Conservation (phyloP, 2,113 vertebrate genomes). For the Cricetomys ansorgei region DNA sequence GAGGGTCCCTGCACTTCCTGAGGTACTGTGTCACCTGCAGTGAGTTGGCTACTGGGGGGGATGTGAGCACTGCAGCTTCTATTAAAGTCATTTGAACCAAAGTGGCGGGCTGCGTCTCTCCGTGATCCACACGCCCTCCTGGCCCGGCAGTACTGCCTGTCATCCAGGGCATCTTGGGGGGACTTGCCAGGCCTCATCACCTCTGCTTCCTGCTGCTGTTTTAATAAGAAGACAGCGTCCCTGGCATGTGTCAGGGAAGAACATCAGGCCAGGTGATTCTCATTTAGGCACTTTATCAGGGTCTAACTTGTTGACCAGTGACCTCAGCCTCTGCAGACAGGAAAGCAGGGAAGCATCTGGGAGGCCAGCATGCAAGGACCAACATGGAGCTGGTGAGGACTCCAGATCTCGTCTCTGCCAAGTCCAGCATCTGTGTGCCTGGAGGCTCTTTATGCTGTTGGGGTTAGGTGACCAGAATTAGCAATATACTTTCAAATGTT, state of each 20-base stretch:
- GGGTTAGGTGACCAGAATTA: slow-evolving; percentile 82
- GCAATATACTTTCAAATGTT: slow-evolving; percentile 86
- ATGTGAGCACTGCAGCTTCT: slow-evolving; percentile 75
- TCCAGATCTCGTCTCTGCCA: not conserved
- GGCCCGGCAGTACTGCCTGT: not conserved
- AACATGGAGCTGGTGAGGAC: not conserved
- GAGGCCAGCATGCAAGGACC: not conserved
- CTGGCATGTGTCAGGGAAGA: not conserved
- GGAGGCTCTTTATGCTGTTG: slow-evolving; percentile 73
- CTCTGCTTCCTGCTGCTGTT: slow-evolving; percentile 72
- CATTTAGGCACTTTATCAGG: slow-evolving; percentile 69
- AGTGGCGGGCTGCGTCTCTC: slow-evolving; percentile 83
- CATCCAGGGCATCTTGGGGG: not conserved
- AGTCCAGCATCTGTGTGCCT: slow-evolving; percentile 54
- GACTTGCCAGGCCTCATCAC: slow-evolving; percentile 42
- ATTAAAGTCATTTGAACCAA: slow-evolving; percentile 87
- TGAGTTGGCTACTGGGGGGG: slow-evolving; percentile 74
- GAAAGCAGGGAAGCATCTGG: slow-evolving; percentile 23
- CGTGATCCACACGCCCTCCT: slow-evolving; percentile 38
- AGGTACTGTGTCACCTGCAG: slow-evolving; percentile 60
- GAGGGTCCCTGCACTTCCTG: slow-evolving; percentile 67
- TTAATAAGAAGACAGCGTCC: slow-evolving; percentile 58
- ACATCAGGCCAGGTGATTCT: not conserved
- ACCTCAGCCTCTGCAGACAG: slow-evolving; percentile 52
- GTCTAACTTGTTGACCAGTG: slow-evolving; percentile 4